Evolutionary conservation across 2,113 vertebrate genomes (phyloP).

Genomic region (Hipposideros armiger): DNA sequence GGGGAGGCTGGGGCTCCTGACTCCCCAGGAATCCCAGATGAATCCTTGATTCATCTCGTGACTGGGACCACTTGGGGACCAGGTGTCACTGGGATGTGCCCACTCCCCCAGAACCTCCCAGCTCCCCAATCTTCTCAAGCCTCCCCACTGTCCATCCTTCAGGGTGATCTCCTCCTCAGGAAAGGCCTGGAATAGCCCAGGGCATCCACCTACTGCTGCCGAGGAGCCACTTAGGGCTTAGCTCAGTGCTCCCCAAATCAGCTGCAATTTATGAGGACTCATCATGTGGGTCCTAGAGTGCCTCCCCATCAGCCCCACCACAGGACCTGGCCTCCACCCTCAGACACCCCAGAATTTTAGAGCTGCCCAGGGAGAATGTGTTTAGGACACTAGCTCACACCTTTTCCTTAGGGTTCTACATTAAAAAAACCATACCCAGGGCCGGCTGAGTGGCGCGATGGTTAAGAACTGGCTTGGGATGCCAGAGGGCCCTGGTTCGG

Average conservation of each 20-base stretch:
- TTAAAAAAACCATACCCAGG: not conserved
- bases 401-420: not conserved
- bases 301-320: not conserved
- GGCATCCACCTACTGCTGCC: not conserved
- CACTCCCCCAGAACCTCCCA: too few species aligned
- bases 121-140: not conserved
- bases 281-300: rapidly evolving
- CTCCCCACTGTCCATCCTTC: not conserved
- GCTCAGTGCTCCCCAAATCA: not conserved
- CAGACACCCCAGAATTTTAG: not conserved
- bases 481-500: too few species aligned
- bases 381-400: too few species aligned
- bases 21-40: not conserved
- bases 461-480: too few species aligned
- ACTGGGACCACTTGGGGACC: not conserved
- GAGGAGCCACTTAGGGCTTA: not conserved
- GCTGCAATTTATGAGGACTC: not conserved
- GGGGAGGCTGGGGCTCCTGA: not conserved
- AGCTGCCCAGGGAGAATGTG: not conserved
- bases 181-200: too few species aligned
- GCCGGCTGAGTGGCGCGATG: too few species aligned
- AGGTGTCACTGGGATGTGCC: not conserved
- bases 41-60: not conserved
- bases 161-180: not conserved
- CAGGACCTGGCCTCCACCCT: not conserved